These are phyloP conservation scores for Drosophila sulfurigaster DNA, from an alignment of 1,140 invertebrate genomes.

Conservation along the genomic window DNA sequence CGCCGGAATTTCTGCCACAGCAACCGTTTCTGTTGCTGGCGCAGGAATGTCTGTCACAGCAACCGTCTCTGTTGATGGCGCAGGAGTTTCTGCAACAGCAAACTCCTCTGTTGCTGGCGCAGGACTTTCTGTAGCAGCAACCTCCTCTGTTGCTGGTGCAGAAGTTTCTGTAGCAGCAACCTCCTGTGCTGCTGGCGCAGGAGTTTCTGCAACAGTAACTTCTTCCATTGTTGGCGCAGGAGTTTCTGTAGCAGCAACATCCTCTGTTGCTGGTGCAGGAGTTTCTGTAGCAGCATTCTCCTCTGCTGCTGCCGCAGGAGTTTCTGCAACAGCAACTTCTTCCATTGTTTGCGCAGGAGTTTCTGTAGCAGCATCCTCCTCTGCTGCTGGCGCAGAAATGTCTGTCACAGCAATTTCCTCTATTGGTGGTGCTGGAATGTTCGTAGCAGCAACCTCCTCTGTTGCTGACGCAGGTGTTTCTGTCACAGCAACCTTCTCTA, in stretches of 20 bases:
- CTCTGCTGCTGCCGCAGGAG: background rate
- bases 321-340: background rate
- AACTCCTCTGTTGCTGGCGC: slow-evolving; percentile 1
- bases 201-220: background rate
- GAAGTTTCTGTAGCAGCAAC: background rate
- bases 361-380: background rate
- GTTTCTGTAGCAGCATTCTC: background rate
- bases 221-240: slow-evolving; percentile 5
- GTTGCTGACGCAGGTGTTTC: background rate
- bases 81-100: background rate
- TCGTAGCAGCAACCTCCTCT: background rate
- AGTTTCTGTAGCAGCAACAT: background rate
- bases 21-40: background rate
- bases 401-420: too few species aligned
- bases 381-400: background rate
- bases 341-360: background rate
- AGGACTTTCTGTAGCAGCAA: background rate
- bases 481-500: background rate
- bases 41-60: background rate
- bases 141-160: background rate
- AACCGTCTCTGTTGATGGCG: background rate
- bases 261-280: background rate
- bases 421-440: background rate
- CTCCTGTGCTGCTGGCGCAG: background rate
- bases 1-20: background rate